A percentile compares a stretch with the other conserved stretches of the same genome.
Evolutionary conservation across 2,888 invertebrate species (phyloP).

Genomic region (Zygothrica quintamaculata): DNA sequence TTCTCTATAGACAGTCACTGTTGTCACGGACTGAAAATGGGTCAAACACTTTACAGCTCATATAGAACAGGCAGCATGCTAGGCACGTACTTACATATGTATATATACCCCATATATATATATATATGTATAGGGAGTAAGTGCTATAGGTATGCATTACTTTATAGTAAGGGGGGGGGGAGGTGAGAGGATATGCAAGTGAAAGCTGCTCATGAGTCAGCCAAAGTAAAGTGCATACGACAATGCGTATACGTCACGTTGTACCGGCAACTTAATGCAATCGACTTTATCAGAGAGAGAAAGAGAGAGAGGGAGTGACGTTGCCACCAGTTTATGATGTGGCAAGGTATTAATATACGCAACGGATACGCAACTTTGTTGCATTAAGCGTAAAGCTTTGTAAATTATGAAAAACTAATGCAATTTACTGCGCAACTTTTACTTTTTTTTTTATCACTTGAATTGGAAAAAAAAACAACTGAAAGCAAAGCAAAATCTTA

Average conservation of each 20-base stretch:
- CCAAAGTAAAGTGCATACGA: conserved; percentile 65
- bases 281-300: conserved; percentile 29
- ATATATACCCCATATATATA: conserved; percentile 6
- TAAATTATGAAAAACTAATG: conserved; percentile 57
- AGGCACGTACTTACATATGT: conserved; percentile 55
- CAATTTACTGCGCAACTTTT: conserved; percentile 34
- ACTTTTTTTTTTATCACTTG: too few relatives aligned
- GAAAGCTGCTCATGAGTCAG: conserved; percentile 55
- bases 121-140: neutral
- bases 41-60: conserved; percentile 63
- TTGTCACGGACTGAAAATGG: conserved; percentile 62
- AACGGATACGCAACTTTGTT: conserved; percentile 21
- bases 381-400: conserved; percentile 27
- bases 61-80: conserved; percentile 31
- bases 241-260: conserved; percentile 77
- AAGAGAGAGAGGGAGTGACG: too few relatives aligned
- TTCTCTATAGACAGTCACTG: too few relatives aligned
- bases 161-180: neutral
- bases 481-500: too few relatives aligned
- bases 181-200: conserved; percentile 3
- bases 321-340: conserved; percentile 56
- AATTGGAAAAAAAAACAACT: too few relatives aligned
- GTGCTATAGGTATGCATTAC: neutral
- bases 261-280: conserved; percentile 64
- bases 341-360: conserved; percentile 64